These are phyloP conservation scores for Helicoverpa armigera DNA, from an alignment of 1,140 invertebrate species.

Conservation along the genomic window DNA sequence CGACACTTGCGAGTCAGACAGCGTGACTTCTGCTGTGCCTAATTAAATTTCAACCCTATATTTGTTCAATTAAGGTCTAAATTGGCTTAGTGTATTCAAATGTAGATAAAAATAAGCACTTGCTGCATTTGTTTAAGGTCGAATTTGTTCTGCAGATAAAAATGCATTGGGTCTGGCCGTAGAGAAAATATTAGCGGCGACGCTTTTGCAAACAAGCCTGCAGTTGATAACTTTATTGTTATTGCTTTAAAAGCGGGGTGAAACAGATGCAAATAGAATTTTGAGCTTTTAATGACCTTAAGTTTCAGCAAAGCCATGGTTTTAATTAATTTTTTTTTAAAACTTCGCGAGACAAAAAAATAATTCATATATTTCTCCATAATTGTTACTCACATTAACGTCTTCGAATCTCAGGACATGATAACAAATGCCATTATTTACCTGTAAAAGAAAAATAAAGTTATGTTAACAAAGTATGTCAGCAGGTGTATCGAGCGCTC, in stretches of 20 bases:
- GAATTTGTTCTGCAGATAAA: slow-evolving; percentile 59
- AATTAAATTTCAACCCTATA: slow-evolving; percentile 55
- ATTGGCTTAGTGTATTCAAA: slow-evolving; percentile 41
- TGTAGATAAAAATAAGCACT: slow-evolving; percentile 62
- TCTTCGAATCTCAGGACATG: background rate
- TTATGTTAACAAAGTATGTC: slow-evolving; percentile 45
- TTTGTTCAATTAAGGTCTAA: slow-evolving; percentile 45
- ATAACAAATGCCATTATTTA: slow-evolving; percentile 22
- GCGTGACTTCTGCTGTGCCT: slow-evolving; percentile 34
- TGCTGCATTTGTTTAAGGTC: slow-evolving; percentile 55
- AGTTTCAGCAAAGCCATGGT: background rate
- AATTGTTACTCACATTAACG: background rate
- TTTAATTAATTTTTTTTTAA: background rate
- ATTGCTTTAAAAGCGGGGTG: slow-evolving; percentile 57
- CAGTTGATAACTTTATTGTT: slow-evolving; percentile 67
- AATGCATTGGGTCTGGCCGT: slow-evolving; percentile 51
- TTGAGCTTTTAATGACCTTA: slow-evolving; percentile 8
- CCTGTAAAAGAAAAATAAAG: slow-evolving; percentile 43
- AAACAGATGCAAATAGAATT: slow-evolving; percentile 9
- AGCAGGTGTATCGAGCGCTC: slow-evolving; percentile 31
- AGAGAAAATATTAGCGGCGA: slow-evolving; percentile 63
- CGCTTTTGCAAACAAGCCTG: slow-evolving; percentile 55
- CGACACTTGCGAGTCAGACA: slow-evolving; percentile 60
- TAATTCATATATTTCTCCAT: background rate
- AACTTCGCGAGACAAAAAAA: background rate